Base-by-base conservation (phyloP, 2,797 vertebrate genomes). In the Valencia hispanica region DNA sequence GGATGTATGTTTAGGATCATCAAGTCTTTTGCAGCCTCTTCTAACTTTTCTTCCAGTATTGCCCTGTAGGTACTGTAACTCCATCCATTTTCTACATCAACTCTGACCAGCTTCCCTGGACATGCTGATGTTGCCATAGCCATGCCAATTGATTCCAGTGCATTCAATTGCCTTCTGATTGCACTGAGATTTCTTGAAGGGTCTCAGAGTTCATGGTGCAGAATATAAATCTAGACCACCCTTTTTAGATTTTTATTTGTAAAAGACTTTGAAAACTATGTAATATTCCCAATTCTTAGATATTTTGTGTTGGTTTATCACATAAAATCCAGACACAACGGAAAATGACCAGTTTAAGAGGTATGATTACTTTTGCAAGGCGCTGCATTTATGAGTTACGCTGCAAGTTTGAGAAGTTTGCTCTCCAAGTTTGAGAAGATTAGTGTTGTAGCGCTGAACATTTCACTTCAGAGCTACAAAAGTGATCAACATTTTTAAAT, bases 401-500 rank as follows among this genome's bases (percentile, higher is more conserved):
- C 22, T 68, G 65, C 39, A 68, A 68, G 65, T 68, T 27, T 10
- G 39, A 39, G 36, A 43, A 41, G 36, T 27, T 41, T 43, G 17
- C 39, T 27, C 25, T 15, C 20, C 25, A 55, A 68, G 39, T 43
- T 68, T 5, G 25, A 53, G 9, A 27, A 27, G 41, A 43, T 70
- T 12, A 70, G 4, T 73, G 70, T 78, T 72, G 11, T 18, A 11
- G 73, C 18, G 39, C n/a, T 34, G 53, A 39, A 72, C 7, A 53
- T 41, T 63, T 81, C 22, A 36, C 43, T 81, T 68, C 41, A 27
- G 22, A 47, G 20, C 71, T 12, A 12, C 12, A 70, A 79, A 70
- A 79, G 2, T 72, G 12, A 65, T 45, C 47, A 53, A 69, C 83
- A 77, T 61, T 77, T 78, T 68, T n/a, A 53, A 71, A 69, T 77